A percentile compares a stretch with the other conserved stretches of the same genome.
These are phyloP conservation scores for Andrena camellia DNA, from an alignment of 2,888 invertebrate genomes.

Conservation along the genomic window DNA sequence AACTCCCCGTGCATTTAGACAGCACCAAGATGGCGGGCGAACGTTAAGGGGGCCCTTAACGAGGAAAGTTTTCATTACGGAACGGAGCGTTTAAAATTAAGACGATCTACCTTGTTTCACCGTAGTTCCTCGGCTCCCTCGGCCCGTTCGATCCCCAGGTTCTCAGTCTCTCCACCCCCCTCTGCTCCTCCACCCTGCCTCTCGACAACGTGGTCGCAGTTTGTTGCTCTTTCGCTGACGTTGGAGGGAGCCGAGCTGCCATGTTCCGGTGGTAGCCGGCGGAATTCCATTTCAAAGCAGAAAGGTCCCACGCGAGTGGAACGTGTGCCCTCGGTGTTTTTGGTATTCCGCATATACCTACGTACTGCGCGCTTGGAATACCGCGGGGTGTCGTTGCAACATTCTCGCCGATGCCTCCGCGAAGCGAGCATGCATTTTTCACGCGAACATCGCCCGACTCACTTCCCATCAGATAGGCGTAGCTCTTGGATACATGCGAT, in stretches of 20 bases:
- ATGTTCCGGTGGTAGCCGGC: constrained; percentile 56
- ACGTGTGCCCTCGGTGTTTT: background rate
- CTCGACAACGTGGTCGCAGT: constrained; percentile 2
- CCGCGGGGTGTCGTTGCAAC: constrained; percentile 64
- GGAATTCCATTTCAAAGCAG: constrained; percentile 67
- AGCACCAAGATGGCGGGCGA: constrained; percentile 55
- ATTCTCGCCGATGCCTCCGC: constrained; percentile 29
- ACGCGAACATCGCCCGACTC: constrained; percentile 14
- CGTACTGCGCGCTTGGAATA: constrained; percentile 41
- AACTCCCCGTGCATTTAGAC: constrained; percentile 38
- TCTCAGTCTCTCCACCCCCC: background rate
- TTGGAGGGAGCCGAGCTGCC: constrained; percentile 58
- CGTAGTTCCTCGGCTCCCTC: constrained; percentile 55
- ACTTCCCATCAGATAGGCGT: constrained; percentile 17
- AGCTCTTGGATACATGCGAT: constrained; percentile 4
- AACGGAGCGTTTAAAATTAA: constrained; percentile 69
- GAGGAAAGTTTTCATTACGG: constrained; percentile 78
- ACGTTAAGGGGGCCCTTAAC: constrained; percentile 66
- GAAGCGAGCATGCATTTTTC: constrained; percentile 52
- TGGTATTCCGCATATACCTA: constrained; percentile 28
- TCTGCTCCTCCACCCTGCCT: background rate
- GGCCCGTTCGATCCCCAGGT: constrained; percentile 24
- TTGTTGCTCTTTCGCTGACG: constrained; percentile 28
- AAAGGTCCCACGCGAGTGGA: constrained; percentile 54
- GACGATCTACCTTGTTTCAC: constrained; percentile 56